Base-by-base conservation (phyloP, 2,888 invertebrate species). In the Habrosyne pyritoides region DNA sequence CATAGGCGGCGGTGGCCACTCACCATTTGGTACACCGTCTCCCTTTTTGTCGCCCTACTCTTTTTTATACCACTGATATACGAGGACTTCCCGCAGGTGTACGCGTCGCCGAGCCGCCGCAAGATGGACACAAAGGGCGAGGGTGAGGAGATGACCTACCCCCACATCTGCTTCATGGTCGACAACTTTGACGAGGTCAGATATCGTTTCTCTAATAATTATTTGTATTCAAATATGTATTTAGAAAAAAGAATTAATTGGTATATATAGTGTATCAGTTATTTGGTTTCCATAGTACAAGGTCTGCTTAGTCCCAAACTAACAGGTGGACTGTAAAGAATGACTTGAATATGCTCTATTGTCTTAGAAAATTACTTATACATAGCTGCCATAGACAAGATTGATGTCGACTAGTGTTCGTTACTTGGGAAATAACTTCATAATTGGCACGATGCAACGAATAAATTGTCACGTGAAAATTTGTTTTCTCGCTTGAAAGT, bases 51-150 rank as follows among this genome's bases (percentile, higher is more conserved):
- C n/a, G n/a, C n/a, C n/a, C n/a, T n/a, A 33, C n/a, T n/a, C 2
- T 30, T 28, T 8, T 30, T 30, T 21, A 3, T 2, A 3, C 21
- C 10, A 22, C 21, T 53, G n/a, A 26, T 33, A 21, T n/a, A 36
- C 30, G 52, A n/a, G 48, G 52, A 53, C 48, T 53, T 42, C 18
- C 14, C 2, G 57, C 80, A 93, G 93, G 99, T 99, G 46, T 99
- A 99, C 91, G 99, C 99, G 21, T 99, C 99, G 49, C 99, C 99
- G 8, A 98, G 98, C 86, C 95, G 98, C 53, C 94, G 99, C 79
- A 95, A 98, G 89, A 99, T 99, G 98, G 98, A 99, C 87, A 97
- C 97, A 10, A 99, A 99, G 89, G 99, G 99, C 47, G 99, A 99
- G 78, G 96, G 97, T 54, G 99, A 99, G 88, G 99, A 99, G 93